phyloP scores from a whole-genome alignment of 2,797 vertebrate genomes.

The Hylomyscus alleni region DNA sequence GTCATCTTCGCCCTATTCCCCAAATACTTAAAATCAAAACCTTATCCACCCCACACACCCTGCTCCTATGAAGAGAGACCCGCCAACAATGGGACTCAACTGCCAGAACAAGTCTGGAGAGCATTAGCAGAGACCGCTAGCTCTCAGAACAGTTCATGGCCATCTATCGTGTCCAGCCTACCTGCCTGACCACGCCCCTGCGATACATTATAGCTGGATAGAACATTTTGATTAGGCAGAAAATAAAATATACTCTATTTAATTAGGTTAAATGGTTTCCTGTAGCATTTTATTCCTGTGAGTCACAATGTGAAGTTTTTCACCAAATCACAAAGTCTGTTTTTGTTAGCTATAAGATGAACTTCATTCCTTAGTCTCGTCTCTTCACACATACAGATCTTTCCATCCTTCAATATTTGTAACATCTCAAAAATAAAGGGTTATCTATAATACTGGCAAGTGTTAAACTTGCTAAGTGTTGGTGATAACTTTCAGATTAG shows the following conservation, averaged over 20 bases:
- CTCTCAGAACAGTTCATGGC: background rate
- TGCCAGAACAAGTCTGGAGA: background rate
- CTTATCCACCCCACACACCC: background rate
- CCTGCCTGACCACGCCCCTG: slow-evolving; percentile 4
- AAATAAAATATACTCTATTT: slow-evolving; percentile 14
- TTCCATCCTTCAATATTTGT: slow-evolving; percentile 38
- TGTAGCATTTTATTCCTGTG: slow-evolving; percentile 41
- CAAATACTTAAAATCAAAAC: slow-evolving; percentile 39
- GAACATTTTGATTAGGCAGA: slow-evolving; percentile 19
- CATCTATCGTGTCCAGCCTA: background rate
- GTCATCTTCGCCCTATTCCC: background rate
- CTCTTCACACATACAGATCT: background rate
- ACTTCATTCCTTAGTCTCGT: background rate
- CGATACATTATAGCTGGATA: background rate
- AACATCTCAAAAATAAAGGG: slow-evolving; percentile 44
- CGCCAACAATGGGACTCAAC: background rate
- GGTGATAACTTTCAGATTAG: background rate
- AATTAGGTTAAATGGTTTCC: slow-evolving; percentile 10
- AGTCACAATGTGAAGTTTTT: background rate
- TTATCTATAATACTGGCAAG: background rate
- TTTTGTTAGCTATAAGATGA: slow-evolving; percentile 27
- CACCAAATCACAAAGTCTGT: background rate
- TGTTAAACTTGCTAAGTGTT: background rate
- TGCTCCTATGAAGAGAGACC: background rate
- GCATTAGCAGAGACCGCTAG: background rate